These are phyloP conservation scores for Mionectes olivaceus DNA, from an alignment of 2,797 vertebrate genomes.

Conservation along the genomic window DNA sequence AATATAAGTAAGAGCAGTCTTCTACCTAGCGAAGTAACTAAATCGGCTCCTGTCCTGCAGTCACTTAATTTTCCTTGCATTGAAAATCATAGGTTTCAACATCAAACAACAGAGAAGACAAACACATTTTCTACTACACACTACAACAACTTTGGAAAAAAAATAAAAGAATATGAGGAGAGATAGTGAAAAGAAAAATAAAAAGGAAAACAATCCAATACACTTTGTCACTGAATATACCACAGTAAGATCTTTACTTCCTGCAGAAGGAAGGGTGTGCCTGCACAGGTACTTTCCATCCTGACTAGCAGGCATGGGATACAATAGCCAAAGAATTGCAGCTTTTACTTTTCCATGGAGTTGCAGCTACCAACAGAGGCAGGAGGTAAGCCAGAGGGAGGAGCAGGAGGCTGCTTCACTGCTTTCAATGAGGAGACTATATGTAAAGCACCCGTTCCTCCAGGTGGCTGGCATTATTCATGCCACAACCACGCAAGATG, in stretches of 20 bases:
- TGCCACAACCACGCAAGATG: neutral
- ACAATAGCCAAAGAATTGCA: neutral
- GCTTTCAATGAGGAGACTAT: neutral
- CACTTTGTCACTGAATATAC: neutral
- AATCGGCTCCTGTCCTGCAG: neutral
- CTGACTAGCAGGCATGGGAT: neutral
- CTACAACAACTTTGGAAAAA: neutral
- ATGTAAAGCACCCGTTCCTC: neutral
- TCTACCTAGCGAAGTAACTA: neutral
- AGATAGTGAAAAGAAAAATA: neutral
- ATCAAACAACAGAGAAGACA: neutral
- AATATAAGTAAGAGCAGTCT: neutral
- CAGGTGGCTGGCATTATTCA: neutral
- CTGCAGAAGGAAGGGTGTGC: neutral
- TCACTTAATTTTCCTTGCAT: neutral
- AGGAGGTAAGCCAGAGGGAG: neutral
- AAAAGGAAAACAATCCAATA: rapidly evolving
- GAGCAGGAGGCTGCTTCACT: neutral
- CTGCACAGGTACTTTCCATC: neutral
- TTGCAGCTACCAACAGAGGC: rapidly evolving
- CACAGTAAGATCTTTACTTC: neutral
- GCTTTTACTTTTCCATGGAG: neutral
- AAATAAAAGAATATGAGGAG: rapidly evolving
- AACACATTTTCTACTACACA: neutral
- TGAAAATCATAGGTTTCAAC: neutral